Evolutionary conservation across 2,113 vertebrate genomes (phyloP).

Genomic region (Nesoenas mayeri): DNA sequence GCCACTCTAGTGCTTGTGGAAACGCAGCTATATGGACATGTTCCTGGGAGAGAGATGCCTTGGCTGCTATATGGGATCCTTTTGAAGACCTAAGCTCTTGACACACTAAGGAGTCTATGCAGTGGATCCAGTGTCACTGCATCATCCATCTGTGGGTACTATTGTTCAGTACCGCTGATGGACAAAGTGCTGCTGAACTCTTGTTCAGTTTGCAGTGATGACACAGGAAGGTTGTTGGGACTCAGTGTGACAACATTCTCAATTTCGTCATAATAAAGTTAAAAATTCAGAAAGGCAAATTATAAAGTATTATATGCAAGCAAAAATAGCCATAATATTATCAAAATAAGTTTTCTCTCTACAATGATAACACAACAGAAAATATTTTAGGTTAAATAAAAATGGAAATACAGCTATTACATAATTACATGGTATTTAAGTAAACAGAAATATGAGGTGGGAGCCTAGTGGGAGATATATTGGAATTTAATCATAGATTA

Average conservation of each 20-base stretch:
- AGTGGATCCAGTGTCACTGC: rapidly evolving
- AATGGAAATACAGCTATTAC: not conserved
- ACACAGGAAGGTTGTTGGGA: not conserved
- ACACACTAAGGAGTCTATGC: not conserved
- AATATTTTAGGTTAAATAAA: not conserved
- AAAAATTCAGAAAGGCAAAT: not conserved
- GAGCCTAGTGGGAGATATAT: not conserved
- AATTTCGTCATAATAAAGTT: not conserved
- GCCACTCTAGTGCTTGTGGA: rapidly evolving
- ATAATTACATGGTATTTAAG: conserved; percentile 36
- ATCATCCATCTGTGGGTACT: too few species aligned
- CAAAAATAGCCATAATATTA: not conserved
- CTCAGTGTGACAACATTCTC: not conserved
- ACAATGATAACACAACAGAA: not conserved
- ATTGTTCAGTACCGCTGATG: rapidly evolving
- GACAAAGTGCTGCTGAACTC: not conserved
- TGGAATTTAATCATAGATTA: conserved; percentile 67
- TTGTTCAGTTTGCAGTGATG: not conserved
- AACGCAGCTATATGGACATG: not conserved
- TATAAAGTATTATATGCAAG: not conserved
- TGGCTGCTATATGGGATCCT: not conserved
- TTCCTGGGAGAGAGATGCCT: not conserved
- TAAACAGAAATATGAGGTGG: conserved; percentile 15
- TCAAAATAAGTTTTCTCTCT: not conserved
- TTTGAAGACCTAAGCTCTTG: not conserved